Evolutionary conservation across 2,888 invertebrate species (phyloP).

Genomic region (Brachyopa scutellaris): DNA sequence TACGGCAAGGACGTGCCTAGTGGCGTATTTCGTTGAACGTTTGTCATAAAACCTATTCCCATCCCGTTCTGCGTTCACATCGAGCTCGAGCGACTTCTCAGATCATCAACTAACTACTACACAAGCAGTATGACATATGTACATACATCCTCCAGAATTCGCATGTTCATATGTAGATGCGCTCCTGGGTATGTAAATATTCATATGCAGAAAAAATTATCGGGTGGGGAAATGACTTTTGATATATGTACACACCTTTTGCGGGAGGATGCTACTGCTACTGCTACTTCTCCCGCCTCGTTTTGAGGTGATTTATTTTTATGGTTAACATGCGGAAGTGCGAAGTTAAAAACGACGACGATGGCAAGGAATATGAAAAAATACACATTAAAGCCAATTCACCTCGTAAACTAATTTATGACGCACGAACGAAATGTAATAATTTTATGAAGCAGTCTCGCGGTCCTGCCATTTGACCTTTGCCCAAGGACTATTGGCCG

Average conservation of each 20-base stretch:
- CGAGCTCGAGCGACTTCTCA: neutral
- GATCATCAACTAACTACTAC: neutral
- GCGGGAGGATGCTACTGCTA: neutral
- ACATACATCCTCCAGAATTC: neutral
- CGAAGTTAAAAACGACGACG: neutral
- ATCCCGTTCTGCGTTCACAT: neutral
- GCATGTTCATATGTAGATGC: neutral
- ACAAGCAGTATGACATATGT: neutral
- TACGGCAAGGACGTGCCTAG: slow-evolving; percentile 6
- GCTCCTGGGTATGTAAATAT: neutral
- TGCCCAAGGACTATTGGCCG: neutral
- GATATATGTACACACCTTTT: slow-evolving; percentile 36
- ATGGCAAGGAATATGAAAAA: neutral
- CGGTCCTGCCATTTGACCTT: neutral
- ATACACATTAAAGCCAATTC: neutral
- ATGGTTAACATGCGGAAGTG: slow-evolving; percentile 12
- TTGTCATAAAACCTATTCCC: neutral
- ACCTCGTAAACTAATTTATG: slow-evolving; percentile 10
- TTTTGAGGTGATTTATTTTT: slow-evolving; percentile 18
- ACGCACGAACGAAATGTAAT: neutral
- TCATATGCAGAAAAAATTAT: slow-evolving; percentile 2
- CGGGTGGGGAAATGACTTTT: slow-evolving; percentile 24
- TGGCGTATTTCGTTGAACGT: neutral
- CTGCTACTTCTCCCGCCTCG: neutral
- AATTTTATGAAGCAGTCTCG: slow-evolving; percentile 4